These are phyloP conservation scores for Echeneis naucrates DNA, from an alignment of 2,797 vertebrate genomes.

Conservation along the genomic window DNA sequence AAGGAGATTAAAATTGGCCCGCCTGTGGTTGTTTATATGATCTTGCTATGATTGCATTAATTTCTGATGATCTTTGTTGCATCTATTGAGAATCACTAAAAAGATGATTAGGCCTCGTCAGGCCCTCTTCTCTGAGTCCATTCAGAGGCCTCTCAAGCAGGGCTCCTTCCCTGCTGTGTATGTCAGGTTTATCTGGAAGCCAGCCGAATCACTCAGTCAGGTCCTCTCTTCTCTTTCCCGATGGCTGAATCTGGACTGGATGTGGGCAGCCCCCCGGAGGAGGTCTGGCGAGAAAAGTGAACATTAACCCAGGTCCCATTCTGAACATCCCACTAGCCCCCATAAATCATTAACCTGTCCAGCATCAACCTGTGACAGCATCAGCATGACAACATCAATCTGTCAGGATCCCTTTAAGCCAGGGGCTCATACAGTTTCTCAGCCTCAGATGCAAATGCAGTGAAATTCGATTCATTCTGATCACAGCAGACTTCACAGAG, in stretches of 20 bases:
- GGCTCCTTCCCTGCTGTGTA: slow-evolving; percentile 75
- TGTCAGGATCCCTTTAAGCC: slow-evolving; percentile 75
- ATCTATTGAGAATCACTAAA: slow-evolving; percentile 44
- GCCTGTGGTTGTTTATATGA: slow-evolving; percentile 12
- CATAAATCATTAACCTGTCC: slow-evolving; percentile 84
- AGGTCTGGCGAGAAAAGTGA: slow-evolving; percentile 74
- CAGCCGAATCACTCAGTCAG: slow-evolving; percentile 57
- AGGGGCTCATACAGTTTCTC: slow-evolving; percentile 35
- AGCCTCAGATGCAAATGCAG: slow-evolving; percentile 49
- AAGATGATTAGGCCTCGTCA: slow-evolving; percentile 51
- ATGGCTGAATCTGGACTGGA: slow-evolving; percentile 52
- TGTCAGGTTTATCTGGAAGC: slow-evolving; percentile 79
- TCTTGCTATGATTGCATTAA: slow-evolving; percentile 12
- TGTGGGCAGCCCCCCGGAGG: slow-evolving; percentile 72
- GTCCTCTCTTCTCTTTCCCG: slow-evolving; percentile 41
- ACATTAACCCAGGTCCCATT: slow-evolving; percentile 85
- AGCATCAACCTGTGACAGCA: slow-evolving; percentile 72
- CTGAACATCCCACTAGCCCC: slow-evolving; percentile 75
- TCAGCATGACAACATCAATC: slow-evolving; percentile 81
- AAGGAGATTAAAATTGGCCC: not conserved
- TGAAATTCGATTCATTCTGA: slow-evolving; percentile 10
- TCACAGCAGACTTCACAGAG: slow-evolving; percentile 23
- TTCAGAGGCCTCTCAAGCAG: slow-evolving; percentile 51
- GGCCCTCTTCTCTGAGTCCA: slow-evolving; percentile 49
- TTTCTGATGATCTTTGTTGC: slow-evolving; percentile 36